Base-by-base conservation (phyloP, 2,797 vertebrate species). In the Adelosebastes latens region DNA sequence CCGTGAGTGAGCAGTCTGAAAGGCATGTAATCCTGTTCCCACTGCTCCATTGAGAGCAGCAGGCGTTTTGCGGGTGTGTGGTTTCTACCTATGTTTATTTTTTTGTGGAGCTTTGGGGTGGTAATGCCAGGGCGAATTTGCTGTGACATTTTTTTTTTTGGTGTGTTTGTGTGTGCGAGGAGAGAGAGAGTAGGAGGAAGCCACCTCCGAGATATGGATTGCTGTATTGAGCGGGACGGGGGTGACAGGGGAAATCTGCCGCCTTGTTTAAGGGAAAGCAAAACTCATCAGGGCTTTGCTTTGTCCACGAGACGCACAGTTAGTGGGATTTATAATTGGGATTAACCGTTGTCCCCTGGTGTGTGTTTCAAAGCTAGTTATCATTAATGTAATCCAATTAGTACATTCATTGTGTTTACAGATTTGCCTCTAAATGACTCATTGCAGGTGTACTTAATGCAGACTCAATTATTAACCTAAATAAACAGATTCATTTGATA, bases 321-420 rank as follows among this genome's bases (percentile, higher is more conserved):
- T 78, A 81, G 86, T 87, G 87, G 86, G 83, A 87, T 91, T 91
- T 90, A 83, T 90, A 90, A 91, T 92, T 91, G 87, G 90, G 92
- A 93, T 93, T 91, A 93, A 90, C 73, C 22, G 27, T 70, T 83
- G 72, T 89, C 79, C 89, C 90, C 85, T 76, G 70, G 83, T 90
- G 89, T 88, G 71, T 84, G 87, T 89, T 88, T 83, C 63, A 80
- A 86, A 80, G 76, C 85, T 82, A 85, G 88, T 91, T 88, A 87
- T 93, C 90, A 87, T 88, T 88, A 90, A 92, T 88, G 80, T 90
- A 90, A 92, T 93, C 90, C 88, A 90, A 91, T 92, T 92, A 90
- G 86, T 72, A n/a, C 70, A 79, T 77, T 79, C 79, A 82, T 63
- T 85, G 70, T 82, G 77, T 83, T 86, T 81, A 80, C 81, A 82